Evolutionary conservation across 2,113 vertebrate species (phyloP).

Genomic region (Geococcyx californianus): DNA sequence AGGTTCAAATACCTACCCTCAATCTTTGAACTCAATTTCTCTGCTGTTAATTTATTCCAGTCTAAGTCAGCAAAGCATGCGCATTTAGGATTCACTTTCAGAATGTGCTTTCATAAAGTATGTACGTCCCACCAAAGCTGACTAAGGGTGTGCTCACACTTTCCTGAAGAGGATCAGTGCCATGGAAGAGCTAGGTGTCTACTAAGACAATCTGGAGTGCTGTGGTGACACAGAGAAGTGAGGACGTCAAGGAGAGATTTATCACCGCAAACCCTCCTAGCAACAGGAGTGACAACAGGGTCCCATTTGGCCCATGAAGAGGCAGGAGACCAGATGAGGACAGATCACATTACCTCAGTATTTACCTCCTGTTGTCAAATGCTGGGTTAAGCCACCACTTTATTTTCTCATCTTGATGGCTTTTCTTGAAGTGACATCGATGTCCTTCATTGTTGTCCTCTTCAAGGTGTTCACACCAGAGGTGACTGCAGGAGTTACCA

Average conservation of each 20-base stretch:
- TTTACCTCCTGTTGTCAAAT: neutral
- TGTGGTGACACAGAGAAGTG: neutral
- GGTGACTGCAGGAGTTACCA: rapidly evolving
- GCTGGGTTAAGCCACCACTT: neutral
- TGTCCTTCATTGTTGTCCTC: neutral
- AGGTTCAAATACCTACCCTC: neutral
- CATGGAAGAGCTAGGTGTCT: neutral
- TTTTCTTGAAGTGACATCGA: neutral
- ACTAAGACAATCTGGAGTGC: rapidly evolving
- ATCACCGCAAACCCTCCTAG: neutral
- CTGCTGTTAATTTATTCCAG: neutral
- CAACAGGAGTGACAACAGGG: neutral
- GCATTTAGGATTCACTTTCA: neutral
- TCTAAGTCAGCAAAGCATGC: neutral
- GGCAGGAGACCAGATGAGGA: neutral
- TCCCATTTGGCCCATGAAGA: neutral
- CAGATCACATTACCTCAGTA: neutral
- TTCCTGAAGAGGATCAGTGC: neutral
- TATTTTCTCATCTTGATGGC: neutral
- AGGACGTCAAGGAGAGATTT: neutral
- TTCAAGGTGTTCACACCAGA: neutral
- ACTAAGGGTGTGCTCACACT: neutral
- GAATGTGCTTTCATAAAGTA: rapidly evolving
- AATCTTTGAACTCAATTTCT: neutral
- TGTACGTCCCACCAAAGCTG: neutral